phyloP scores from a whole-genome alignment of 2,888 invertebrate genomes.

The Drosophila gaucha region DNA sequence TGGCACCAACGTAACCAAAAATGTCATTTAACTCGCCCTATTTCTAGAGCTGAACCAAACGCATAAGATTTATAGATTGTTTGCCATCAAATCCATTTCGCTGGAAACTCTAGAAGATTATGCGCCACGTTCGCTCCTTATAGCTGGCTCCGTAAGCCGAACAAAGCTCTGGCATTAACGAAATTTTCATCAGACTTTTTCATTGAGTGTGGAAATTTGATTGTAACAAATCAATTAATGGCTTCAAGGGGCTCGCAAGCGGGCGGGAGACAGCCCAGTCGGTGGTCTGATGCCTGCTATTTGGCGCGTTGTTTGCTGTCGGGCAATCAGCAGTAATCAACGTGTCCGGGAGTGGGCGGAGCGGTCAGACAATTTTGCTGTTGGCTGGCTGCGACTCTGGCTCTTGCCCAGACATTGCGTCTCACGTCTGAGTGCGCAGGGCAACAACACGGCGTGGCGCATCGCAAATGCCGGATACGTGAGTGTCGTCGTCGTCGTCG shows the following conservation, averaged over 20 bases:
- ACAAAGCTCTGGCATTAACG: constrained; percentile 56
- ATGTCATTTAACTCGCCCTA: constrained; percentile 42
- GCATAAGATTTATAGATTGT: constrained; percentile 54
- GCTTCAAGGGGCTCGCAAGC: constrained; percentile 12
- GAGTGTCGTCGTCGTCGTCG: constrained; percentile 20
- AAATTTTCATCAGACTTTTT: constrained; percentile 55
- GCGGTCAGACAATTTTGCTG: constrained; percentile 35
- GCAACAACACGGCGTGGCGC: constrained; percentile 19
- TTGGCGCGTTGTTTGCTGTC: constrained; percentile 71
- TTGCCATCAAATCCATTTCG: constrained; percentile 42
- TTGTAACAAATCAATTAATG: constrained; percentile 78
- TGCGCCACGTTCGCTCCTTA: background rate
- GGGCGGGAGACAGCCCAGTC: constrained; percentile 9
- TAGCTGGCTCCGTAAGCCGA: constrained; percentile 7
- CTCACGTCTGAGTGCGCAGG: constrained; percentile 66
- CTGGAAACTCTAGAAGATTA: constrained; percentile 20
- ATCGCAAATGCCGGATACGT: constrained; percentile 28
- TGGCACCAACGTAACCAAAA: constrained; percentile 45
- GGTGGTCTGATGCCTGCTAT: constrained; percentile 67
- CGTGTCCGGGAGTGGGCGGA: constrained; percentile 37
- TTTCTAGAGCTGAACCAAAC: constrained; percentile 36
- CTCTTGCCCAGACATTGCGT: constrained; percentile 62
- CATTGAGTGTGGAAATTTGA: constrained; percentile 73
- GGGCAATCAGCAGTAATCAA: constrained; percentile 75
- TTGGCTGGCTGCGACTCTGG: constrained; percentile 29